Conservation (phyloP, 2,888 invertebrate species). For the Callyntrura sp. region DNA sequence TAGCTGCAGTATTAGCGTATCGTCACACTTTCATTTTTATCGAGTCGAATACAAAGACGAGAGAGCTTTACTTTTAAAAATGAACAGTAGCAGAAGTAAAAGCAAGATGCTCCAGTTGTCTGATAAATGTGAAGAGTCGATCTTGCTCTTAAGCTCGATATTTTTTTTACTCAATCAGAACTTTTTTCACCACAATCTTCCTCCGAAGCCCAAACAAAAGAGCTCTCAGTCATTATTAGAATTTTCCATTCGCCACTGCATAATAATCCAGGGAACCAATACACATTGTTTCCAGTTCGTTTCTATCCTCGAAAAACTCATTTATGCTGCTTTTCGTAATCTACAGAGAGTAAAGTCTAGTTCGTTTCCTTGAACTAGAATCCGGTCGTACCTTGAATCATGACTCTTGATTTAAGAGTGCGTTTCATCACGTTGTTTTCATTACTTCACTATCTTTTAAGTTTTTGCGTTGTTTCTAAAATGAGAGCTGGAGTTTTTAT, state of each 20-base stretch:
- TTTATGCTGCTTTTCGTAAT: too few species aligned
- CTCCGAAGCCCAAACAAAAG: constrained; percentile 41
- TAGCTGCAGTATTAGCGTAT: background rate
- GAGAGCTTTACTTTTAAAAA: constrained; percentile 4
- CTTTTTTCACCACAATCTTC: constrained; percentile 55
- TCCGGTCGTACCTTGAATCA: too few species aligned
- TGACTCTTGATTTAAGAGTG: too few species aligned
- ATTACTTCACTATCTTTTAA: background rate
- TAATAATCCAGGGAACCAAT: too few species aligned
- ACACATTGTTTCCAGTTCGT: too few species aligned
- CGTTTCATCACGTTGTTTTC: too few species aligned
- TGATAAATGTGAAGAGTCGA: background rate
- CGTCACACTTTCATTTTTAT: constrained; percentile 36
- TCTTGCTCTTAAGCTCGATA: constrained; percentile 41
- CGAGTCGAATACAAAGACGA: background rate
- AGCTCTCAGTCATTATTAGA: constrained; percentile 61
- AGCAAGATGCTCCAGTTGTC: constrained; percentile 60
- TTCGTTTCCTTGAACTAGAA: too few species aligned
- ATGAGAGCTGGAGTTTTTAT: constrained; percentile 33
- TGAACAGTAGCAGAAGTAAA: constrained; percentile 63
- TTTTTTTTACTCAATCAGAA: constrained; percentile 31
- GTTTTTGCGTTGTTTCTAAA: constrained; percentile 1
- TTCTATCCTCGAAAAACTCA: too few species aligned
- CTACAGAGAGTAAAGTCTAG: too few species aligned
- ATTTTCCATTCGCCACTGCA: constrained; percentile 37